phyloP scores from a whole-genome alignment of 1,140 invertebrate genomes.

The Antheraea mylitta region DNA sequence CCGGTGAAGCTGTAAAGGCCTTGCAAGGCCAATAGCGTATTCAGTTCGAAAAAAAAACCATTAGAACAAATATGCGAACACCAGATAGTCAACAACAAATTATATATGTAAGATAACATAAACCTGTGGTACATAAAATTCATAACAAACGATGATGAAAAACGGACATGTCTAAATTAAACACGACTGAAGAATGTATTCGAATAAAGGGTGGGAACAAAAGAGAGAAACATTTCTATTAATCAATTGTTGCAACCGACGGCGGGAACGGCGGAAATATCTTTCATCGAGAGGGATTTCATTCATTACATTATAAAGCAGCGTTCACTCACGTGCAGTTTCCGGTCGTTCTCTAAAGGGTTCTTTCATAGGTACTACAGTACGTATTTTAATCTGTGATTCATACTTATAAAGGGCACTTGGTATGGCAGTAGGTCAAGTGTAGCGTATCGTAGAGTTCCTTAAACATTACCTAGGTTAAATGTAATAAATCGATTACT shows the following conservation, averaged over 20 bases:
- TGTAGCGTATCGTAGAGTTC: not conserved
- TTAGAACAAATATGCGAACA: no score
- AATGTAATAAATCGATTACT: no score
- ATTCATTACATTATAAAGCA: conserved; percentile 49
- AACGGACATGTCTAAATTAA: conserved; percentile 1
- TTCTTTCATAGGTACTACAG: not conserved
- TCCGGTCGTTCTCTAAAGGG: conserved; percentile 20
- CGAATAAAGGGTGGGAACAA: not conserved
- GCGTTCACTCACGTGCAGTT: conserved; percentile 34
- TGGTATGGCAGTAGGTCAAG: not conserved
- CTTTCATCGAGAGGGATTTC: conserved; percentile 40
- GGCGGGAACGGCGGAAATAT: conserved; percentile 27
- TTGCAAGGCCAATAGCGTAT: no score
- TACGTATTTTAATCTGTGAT: not conserved
- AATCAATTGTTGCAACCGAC: conserved; percentile 25
- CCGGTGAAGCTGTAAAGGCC: no score
- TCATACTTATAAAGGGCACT: not conserved
- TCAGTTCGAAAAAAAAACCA: no score
- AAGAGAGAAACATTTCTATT: conserved; percentile 24
- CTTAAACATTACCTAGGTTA: no score
- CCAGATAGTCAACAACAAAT: no score
- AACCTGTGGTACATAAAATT: no score
- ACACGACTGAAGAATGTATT: not conserved
- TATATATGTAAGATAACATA: no score
- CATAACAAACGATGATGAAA: not conserved